These are phyloP conservation scores for Malthinus seriepunctatus DNA, from an alignment of 2,888 invertebrate species.

Conservation along the genomic window DNA sequence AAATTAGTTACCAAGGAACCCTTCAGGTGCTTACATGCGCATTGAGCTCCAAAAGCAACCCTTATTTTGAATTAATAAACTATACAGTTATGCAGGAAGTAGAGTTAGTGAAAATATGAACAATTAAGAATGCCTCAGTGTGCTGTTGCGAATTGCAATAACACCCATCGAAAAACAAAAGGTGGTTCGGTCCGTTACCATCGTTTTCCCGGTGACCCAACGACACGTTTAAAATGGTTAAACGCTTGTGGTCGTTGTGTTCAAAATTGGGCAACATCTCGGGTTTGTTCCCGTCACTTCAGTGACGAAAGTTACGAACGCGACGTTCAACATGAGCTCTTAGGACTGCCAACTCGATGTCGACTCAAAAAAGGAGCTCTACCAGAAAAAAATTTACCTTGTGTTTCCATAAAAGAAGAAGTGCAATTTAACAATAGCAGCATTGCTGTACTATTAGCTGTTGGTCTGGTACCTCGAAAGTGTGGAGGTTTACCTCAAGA, in stretches of 20 bases:
- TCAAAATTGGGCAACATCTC: constrained; percentile 60
- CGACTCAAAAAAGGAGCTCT: constrained; percentile 59
- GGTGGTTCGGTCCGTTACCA: constrained; percentile 62
- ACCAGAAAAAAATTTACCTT: constrained; percentile 31
- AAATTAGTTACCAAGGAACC: too few relatives aligned
- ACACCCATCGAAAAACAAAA: constrained; percentile 61
- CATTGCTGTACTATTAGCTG: constrained; percentile 59
- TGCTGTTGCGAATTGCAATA: constrained; percentile 61
- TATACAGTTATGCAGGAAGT: neutral
- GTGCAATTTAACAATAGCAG: constrained; percentile 37
- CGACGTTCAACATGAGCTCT: constrained; percentile 60
- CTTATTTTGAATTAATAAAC: too few relatives aligned
- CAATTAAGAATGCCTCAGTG: constrained; percentile 59
- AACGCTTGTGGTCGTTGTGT: constrained; percentile 59
- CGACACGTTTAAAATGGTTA: constrained; percentile 58
- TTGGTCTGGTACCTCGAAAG: constrained; percentile 57
- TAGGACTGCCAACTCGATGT: constrained; percentile 59
- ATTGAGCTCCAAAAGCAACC: too few relatives aligned
- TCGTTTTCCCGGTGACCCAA: constrained; percentile 61
- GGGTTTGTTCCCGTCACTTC: constrained; percentile 61
- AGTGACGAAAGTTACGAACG: constrained; percentile 59
- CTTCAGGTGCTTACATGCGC: too few relatives aligned
- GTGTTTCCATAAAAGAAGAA: constrained; percentile 27
- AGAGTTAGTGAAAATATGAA: neutral
- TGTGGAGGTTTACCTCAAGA: constrained; percentile 52